Evolutionary conservation across 2,888 invertebrate genomes (phyloP), one percentile per base, ranked within the genome.

Genomic region (Drosophila prolongata): DNA sequence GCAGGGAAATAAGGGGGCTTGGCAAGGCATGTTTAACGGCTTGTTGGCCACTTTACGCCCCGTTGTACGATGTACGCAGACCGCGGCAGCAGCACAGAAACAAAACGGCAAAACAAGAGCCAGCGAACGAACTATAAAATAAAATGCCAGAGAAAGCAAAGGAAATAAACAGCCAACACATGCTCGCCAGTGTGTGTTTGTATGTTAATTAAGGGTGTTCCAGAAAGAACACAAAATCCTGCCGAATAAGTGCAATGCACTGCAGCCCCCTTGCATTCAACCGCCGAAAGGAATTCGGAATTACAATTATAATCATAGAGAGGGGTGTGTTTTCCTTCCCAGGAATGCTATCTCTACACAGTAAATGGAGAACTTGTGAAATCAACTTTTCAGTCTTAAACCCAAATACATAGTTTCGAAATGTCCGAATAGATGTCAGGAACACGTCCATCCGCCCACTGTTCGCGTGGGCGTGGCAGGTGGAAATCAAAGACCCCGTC

Each of bases 31-130:
- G 81, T 81, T 82, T 83, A 83, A 83, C 82, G 89, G 89, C 74
- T 87, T 89, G 84, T 89, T 84, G 79, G 77, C 79, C 88, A 89
- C 83, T 89, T 84, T 85, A 81, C 79, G 89, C 79, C 75, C 75
- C 73, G 69, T 59, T 78, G 65, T 77, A 59, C 19, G 38, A 38
- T 19, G 38, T 30, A 47, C 40, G 47, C 30, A 61, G 40, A 16
- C 14, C 59, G 57, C 47, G 47, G 27, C 37, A 24, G 35, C 34
- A 43, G 34, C 42, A 38, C 44, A 27, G 46, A n/a, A 27, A 50
- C 24, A 54, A 13, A 57, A 24, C 42, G 14, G 49, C 35, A 16
- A 13, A 37, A 43, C 14, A 59, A 11, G 34, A 14, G 46, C 10
- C 24, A 42, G 11, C 38, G 11, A 24, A 34, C 67, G 1, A 68